Percentiles rank a stretch among this genome's conserved stretches.
phyloP scores from a whole-genome alignment of 2,797 vertebrate genomes.

The Ispidina picta region DNA sequence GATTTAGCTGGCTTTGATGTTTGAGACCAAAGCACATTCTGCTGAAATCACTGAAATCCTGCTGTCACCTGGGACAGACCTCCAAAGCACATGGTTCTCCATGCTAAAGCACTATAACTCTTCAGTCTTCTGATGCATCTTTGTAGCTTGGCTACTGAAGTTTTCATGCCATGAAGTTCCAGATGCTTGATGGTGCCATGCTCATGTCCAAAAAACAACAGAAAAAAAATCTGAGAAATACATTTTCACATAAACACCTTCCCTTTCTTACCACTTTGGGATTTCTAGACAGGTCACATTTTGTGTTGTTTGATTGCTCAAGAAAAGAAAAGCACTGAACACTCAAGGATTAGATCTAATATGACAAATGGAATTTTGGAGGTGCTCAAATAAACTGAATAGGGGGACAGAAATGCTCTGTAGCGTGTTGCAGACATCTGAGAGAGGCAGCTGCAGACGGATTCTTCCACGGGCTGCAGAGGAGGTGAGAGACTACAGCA shows the following conservation, averaged over 20 bases:
- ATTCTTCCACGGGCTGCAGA: not conserved
- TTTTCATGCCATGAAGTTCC: not conserved
- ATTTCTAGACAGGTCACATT: not conserved
- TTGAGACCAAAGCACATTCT: not conserved
- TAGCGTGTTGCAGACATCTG: accelerated
- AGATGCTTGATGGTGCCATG: not conserved
- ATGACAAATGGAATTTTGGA: not conserved
- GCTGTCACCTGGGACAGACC: not conserved
- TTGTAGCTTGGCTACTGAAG: not conserved
- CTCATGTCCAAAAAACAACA: not conserved
- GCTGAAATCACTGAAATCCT: not conserved
- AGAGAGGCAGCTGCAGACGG: not conserved
- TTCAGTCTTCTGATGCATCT: not conserved
- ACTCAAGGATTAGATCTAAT: not conserved
- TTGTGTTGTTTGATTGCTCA: not conserved
- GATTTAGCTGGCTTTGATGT: not conserved
- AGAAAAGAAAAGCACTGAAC: not conserved
- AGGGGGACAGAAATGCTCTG: not conserved
- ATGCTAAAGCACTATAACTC: not conserved
- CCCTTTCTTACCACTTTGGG: not conserved
- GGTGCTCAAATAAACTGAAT: not conserved
- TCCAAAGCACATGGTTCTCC: not conserved
- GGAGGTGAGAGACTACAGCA: not conserved
- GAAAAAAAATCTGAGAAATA: not conserved
- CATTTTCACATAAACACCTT: not conserved